These are phyloP conservation scores for Orbicella faveolata DNA, from an alignment of 64 coral and sea anemone species.

Conservation along the genomic window DNA sequence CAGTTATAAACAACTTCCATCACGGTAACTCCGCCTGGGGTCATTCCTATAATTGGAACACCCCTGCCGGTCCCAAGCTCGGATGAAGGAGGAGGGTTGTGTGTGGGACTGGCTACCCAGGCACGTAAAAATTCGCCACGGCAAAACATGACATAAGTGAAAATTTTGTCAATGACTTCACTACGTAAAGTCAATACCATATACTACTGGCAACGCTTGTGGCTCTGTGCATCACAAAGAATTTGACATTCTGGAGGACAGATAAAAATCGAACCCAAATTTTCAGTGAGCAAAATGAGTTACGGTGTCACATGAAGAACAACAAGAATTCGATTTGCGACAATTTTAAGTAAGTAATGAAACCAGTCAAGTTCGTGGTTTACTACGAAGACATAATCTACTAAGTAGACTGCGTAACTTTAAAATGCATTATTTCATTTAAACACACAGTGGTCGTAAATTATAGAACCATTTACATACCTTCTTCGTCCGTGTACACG, in stretches of 20 bases:
- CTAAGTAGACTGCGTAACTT: no score
- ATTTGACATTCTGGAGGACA: no score
- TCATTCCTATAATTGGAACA: neutral
- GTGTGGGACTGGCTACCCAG: neutral
- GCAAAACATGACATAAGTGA: neutral
- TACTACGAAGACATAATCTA: no score
- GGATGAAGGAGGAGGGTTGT: constrained; percentile 5
- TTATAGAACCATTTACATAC: neutral
- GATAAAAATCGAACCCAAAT: no score
- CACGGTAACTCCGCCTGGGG: neutral
- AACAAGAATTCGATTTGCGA: no score
- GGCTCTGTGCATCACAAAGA: no score
- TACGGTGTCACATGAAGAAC: no score
- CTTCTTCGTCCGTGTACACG: constrained; percentile 18
- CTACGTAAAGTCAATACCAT: no score
- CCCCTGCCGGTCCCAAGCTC: neutral
- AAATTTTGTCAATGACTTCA: neutral
- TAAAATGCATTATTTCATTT: neutral
- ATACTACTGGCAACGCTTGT: no score
- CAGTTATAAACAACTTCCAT: neutral
- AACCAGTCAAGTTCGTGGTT: no score
- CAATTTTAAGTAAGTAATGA: no score
- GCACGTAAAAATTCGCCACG: neutral
- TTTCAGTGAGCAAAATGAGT: no score
- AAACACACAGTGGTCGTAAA: neutral